Percentiles rank a stretch among this genome's conserved stretches.
phyloP scores from a whole-genome alignment of 2,888 invertebrate genomes.

The Carterocephalus palaemon region DNA sequence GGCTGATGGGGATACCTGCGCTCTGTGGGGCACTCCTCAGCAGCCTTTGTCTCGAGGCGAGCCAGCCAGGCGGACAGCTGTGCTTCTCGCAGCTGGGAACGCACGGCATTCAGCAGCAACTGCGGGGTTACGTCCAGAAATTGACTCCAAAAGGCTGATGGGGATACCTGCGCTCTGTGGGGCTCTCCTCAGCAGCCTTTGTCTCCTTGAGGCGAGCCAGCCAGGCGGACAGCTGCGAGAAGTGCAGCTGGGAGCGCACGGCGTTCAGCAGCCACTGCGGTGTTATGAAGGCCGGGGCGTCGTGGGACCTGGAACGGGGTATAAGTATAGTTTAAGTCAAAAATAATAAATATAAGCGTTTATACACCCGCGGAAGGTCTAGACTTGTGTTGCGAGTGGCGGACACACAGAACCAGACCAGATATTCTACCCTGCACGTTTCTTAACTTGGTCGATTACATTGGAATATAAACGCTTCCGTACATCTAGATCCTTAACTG shows the following conservation, averaged over 20 bases:
- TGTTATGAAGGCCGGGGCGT: slow-evolving; percentile 49
- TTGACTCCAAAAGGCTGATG: no score
- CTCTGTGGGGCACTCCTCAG: slow-evolving; percentile 11
- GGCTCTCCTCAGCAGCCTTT: slow-evolving; percentile 2
- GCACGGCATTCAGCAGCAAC: slow-evolving; percentile 93
- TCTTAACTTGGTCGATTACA: no score
- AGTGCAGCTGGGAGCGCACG: slow-evolving; percentile 95
- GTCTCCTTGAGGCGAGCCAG: slow-evolving; percentile 14
- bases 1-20: slow-evolving; percentile 46
- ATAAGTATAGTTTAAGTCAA: no score
- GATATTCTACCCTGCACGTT: no score
- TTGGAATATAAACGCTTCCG: no score
- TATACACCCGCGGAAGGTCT: no score
- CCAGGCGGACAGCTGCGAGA: slow-evolving; percentile 90
- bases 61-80: slow-evolving; percentile 83
- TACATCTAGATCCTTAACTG: no score
- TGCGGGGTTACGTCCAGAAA: slow-evolving; percentile 80
- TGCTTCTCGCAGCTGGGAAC: slow-evolving; percentile 97
- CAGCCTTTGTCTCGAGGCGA: slow-evolving; percentile 6
- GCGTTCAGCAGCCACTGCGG: slow-evolving; percentile 92
- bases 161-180: slow-evolving; percentile 34
- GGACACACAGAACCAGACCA: no score
- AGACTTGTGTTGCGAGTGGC: no score
- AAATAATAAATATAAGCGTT: no score
- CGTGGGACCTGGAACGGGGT: slow-evolving; percentile 15